Base-by-base conservation (phyloP, 2,113 vertebrate genomes). In the Numenius arquata region DNA sequence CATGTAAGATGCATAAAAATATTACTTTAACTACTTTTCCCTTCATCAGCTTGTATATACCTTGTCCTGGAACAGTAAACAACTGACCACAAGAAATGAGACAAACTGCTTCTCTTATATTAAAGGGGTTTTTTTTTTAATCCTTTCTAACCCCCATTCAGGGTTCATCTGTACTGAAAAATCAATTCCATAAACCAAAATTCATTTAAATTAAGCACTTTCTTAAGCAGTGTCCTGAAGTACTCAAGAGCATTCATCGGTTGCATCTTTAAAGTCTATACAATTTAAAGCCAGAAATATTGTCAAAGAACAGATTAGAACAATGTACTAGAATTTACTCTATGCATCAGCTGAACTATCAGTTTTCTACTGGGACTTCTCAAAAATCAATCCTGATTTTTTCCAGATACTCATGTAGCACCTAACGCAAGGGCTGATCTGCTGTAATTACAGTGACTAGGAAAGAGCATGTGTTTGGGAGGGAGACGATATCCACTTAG, bases 101-200 rank as follows among this genome's bases (percentile, higher is more conserved):
- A 80, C 0, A 1, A 68, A 7, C 6, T 63, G 7, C 12, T 74
- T 90, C 61, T 79, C 34, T 58, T 78, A 19, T 45, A 50, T 59
- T 72, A 25, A 66, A 9, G 16, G 34, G 3, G 0, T 0, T 5
- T 22, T 19, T 40, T 83, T 53, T 21, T 32, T n/a, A n/a, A n/a
- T 34, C 4, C 14, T 67, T 90, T 82, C 59, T 10, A 5, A 77
- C 8, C 27, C 13, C 12, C 45, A 5, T 40, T 74, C 26, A 81
- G 14, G 7, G 10, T 41, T 62, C n/a, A 63, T 23, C 32, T n/a
- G 8, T 41, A 78, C 19, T 59, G 17, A 77, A 77, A 62, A 74
- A 50, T 4, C 40, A 77, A 71, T 47, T 47, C 36, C 32, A 74
- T 71, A 19, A 55, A 40, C 7, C 6, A 70, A 78, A 81, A 82